These are phyloP conservation scores for Cossypha heuglini DNA, from an alignment of 2,797 vertebrate genomes.

Conservation along the genomic window DNA sequence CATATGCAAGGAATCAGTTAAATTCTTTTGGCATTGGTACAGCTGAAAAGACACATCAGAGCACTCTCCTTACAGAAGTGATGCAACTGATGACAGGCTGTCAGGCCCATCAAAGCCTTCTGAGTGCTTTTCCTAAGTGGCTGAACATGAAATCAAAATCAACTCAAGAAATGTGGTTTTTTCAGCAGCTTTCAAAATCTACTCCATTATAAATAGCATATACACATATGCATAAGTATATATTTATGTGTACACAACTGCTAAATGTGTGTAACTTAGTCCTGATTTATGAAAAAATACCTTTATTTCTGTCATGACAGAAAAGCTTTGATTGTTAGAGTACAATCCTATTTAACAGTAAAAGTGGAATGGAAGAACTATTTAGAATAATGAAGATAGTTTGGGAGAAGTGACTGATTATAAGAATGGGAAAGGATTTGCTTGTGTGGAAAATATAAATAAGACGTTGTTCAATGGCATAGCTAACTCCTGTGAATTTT, in stretches of 20 bases:
- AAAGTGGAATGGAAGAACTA: background rate
- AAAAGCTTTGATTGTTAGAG: background rate
- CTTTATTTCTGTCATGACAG: background rate
- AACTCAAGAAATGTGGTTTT: background rate
- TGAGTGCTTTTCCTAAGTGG: background rate
- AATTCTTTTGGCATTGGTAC: background rate
- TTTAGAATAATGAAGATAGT: background rate
- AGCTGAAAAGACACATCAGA: background rate
- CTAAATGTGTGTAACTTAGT: background rate
- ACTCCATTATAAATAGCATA: background rate
- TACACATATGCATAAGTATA: rapidly evolving
- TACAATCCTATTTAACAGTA: background rate
- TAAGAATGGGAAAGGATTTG: background rate
- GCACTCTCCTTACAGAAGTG: background rate
- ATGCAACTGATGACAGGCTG: background rate
- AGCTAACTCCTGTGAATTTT: background rate
- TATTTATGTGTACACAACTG: rapidly evolving
- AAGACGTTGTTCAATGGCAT: background rate
- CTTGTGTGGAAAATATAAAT: background rate
- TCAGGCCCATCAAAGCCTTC: background rate
- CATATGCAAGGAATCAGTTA: background rate
- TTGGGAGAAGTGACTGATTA: background rate
- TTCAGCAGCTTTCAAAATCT: background rate
- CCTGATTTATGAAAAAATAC: background rate
- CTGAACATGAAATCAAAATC: background rate